Conservation (phyloP, 2,797 vertebrate species). For the Tadarida brasiliensis region DNA sequence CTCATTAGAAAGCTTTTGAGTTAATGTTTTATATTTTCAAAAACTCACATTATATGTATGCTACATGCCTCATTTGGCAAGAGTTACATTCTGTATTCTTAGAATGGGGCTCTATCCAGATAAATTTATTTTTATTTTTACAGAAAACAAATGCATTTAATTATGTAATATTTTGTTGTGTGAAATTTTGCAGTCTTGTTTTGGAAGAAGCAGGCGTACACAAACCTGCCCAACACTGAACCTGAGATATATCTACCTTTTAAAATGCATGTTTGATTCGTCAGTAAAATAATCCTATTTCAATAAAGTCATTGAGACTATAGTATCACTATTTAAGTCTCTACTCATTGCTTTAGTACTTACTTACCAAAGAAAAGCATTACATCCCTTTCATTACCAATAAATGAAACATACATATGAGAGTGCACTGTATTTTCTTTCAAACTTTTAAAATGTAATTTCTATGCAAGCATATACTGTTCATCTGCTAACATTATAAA, state of each 20-base stretch:
- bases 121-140: constrained; percentile 9
- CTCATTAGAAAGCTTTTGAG: constrained; percentile 50
- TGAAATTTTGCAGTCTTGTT: constrained; percentile 63
- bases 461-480: neutral
- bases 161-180: neutral
- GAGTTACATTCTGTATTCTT: constrained; percentile 68
- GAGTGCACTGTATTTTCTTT: neutral
- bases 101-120: constrained; percentile 3
- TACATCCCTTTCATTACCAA: neutral
- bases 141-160: neutral
- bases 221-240: neutral
- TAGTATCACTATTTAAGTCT: neutral
- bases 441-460: neutral
- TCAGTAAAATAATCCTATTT: neutral
- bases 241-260: neutral
- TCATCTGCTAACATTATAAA: neutral
- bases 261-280: neutral
- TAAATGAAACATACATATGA: neutral
- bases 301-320: neutral
- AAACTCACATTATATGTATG: neutral
- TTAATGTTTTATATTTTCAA: constrained; percentile 55
- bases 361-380: neutral
- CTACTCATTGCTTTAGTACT: neutral
- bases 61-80: constrained; percentile 51
- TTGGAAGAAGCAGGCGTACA: constrained; percentile 67